A percentile compares a stretch with the other conserved stretches of the same genome.
Evolutionary conservation across 2,113 vertebrate species (phyloP).

Genomic region (Trochalopteron elliotii): DNA sequence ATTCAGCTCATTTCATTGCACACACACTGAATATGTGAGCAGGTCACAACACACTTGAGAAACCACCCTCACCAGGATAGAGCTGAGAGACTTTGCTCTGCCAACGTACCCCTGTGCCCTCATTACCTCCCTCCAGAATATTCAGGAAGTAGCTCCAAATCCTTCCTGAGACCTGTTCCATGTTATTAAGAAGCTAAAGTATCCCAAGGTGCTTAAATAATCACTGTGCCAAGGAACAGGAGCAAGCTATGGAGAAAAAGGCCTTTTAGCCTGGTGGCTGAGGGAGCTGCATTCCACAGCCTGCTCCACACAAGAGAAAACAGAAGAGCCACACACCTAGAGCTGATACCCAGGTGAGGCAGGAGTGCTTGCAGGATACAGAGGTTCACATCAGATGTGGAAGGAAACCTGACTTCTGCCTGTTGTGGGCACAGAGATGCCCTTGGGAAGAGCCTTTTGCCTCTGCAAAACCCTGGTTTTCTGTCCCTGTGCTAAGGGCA

Average conservation of each 20-base stretch:
- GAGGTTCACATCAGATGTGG: background rate
- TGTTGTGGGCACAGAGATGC: background rate
- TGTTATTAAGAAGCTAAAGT: background rate
- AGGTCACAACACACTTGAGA: background rate
- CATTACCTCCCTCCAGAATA: background rate
- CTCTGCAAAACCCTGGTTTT: background rate
- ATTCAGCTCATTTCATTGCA: background rate
- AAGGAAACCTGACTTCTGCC: background rate
- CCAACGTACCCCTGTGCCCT: background rate
- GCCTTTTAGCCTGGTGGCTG: background rate
- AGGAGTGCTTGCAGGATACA: background rate
- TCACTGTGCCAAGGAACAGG: background rate
- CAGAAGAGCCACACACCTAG: background rate
- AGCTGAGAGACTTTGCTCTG: background rate
- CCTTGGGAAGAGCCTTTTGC: background rate
- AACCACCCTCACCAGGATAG: background rate
- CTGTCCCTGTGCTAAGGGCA: background rate
- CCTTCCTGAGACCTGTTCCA: background rate
- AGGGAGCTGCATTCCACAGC: background rate
- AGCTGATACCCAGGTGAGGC: background rate
- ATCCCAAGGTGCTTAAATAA: background rate
- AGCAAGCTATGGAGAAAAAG: background rate
- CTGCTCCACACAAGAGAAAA: background rate
- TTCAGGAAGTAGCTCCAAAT: background rate
- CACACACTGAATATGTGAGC: background rate